These are phyloP conservation scores for Sinhomidia bicolor DNA, from an alignment of 2,888 invertebrate species.

Conservation along the genomic window DNA sequence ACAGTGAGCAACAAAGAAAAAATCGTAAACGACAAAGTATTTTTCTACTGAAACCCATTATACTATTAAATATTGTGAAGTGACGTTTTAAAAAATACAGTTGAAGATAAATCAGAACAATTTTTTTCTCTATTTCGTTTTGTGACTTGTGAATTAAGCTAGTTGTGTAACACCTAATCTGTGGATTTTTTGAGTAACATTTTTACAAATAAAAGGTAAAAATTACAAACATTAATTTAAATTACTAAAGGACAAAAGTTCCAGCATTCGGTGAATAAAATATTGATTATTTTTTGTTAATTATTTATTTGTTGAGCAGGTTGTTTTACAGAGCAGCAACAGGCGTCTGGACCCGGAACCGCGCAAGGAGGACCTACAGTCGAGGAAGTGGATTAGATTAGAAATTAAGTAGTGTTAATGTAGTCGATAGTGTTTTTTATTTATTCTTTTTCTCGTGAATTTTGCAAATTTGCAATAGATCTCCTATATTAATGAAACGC, in stretches of 20 bases:
- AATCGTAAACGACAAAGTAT: not conserved
- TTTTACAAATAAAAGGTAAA: too few species aligned
- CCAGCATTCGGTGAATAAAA: too few species aligned
- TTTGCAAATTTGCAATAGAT: too few species aligned
- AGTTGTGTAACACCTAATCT: too few species aligned
- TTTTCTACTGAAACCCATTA: not conserved
- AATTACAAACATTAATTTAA: too few species aligned
- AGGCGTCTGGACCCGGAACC: constrained; percentile 73
- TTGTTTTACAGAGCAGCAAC: constrained; percentile 79
- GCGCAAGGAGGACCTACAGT: constrained; percentile 78
- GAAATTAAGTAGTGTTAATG: not conserved
- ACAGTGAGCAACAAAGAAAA: constrained; percentile 15
- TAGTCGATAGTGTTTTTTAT: not conserved
- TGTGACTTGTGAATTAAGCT: too few species aligned
- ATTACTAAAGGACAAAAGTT: not conserved
- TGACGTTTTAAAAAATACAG: not conserved
- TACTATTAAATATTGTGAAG: not conserved
- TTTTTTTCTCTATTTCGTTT: too few species aligned
- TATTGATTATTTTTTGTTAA: too few species aligned
- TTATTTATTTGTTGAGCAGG: constrained; percentile 83
- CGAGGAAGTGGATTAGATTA: constrained; percentile 79
- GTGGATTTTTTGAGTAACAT: too few species aligned
- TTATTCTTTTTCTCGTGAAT: too few species aligned
- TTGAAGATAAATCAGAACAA: too few species aligned
- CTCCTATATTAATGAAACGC: too few species aligned